Conservation (phyloP, 2,113 vertebrate genomes). For the Actenoides hombroni region DNA sequence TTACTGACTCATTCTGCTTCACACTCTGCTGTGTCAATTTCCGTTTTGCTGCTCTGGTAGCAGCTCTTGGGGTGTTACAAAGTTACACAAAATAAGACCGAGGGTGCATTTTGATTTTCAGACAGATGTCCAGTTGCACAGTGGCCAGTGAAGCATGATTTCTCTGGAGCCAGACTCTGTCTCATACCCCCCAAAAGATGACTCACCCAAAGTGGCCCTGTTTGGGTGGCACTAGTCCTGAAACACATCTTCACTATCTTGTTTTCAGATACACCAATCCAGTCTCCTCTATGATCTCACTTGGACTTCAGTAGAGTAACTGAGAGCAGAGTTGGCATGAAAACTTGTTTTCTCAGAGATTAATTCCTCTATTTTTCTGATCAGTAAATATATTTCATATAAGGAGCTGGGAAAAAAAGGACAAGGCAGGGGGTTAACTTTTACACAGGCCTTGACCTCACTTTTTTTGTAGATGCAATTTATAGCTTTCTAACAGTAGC, state of each 20-base stretch:
- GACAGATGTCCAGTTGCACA: not conserved
- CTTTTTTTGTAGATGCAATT: not conserved
- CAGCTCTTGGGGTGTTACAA: not conserved
- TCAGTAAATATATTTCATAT: not conserved
- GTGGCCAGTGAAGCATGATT: not conserved
- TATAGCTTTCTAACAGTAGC: not conserved
- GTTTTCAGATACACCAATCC: not conserved
- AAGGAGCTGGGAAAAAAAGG: not conserved
- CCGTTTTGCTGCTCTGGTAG: not conserved
- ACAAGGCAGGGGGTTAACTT: not conserved
- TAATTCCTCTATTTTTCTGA: not conserved
- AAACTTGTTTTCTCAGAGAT: not conserved
- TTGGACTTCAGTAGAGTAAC: not conserved
- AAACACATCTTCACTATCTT: not conserved
- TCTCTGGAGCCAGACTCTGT: not conserved
- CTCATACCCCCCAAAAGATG: accelerated
- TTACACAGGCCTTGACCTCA: slow-evolving; percentile 19
- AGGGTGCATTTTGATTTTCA: not conserved
- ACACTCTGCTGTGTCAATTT: not conserved
- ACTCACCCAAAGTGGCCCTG: not conserved
- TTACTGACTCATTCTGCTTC: not conserved
- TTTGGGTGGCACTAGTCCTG: not conserved
- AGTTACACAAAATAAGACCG: not conserved
- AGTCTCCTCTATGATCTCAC: not conserved
- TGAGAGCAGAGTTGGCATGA: not conserved